These are phyloP conservation scores for Agonum fuliginosum DNA, from an alignment of 2,888 invertebrate genomes.

Conservation along the genomic window DNA sequence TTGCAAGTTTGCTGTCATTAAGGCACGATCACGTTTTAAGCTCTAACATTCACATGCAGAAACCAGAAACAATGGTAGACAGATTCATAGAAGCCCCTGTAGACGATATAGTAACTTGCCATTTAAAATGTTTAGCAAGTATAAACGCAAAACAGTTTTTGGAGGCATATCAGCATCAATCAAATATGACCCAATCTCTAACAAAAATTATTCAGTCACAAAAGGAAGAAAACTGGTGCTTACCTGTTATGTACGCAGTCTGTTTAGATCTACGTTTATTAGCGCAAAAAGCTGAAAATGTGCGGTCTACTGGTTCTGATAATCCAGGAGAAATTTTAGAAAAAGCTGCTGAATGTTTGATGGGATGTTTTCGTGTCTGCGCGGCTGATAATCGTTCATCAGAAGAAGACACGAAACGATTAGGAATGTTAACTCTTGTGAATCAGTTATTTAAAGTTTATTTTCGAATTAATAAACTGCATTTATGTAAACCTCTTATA, in stretches of 20 bases:
- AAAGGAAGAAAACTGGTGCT: slow-evolving; percentile 97
- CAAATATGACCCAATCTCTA: slow-evolving; percentile 84
- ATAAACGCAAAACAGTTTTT: slow-evolving; percentile 74
- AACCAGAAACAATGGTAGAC: slow-evolving; percentile 82
- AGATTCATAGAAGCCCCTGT: slow-evolving; percentile 83
- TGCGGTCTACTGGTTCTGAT: slow-evolving; percentile 73
- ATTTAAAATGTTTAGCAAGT: slow-evolving; percentile 81
- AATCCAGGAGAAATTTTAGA: slow-evolving; percentile 86
- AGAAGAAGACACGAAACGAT: slow-evolving; percentile 93
- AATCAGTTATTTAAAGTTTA: slow-evolving; percentile 97
- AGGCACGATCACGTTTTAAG: slow-evolving; percentile 84
- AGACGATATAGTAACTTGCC: slow-evolving; percentile 84
- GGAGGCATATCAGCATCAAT: slow-evolving; percentile 87
- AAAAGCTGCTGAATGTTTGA: slow-evolving; percentile 94
- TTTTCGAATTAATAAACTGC: slow-evolving; percentile 88
- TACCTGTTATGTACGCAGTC: slow-evolving; percentile 93
- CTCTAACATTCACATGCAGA: slow-evolving; percentile 80
- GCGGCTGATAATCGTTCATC: slow-evolving; percentile 94
- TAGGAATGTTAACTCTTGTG: slow-evolving; percentile 96
- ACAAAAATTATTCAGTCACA: slow-evolving; percentile 89
- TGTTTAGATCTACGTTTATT: slow-evolving; percentile 92
- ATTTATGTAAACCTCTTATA: slow-evolving; percentile 94
- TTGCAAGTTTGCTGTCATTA: slow-evolving; percentile 79
- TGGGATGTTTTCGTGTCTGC: slow-evolving; percentile 95
- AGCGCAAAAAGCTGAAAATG: slow-evolving; percentile 85